phyloP scores from a whole-genome alignment of 2,888 invertebrate genomes.

The Sclerodermus sp. region DNA sequence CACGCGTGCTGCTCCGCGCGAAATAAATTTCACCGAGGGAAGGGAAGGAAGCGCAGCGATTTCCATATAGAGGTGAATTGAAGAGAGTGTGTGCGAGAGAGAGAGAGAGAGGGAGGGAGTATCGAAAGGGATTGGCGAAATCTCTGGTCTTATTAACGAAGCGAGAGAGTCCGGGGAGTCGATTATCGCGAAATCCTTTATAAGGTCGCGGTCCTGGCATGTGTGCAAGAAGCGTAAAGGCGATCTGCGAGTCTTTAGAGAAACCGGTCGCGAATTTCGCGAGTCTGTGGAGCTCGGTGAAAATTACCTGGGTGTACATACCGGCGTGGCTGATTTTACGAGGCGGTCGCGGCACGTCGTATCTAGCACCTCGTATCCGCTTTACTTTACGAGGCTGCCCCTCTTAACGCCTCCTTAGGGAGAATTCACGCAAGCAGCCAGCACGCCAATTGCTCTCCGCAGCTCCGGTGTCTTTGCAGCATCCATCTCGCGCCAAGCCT shows the following conservation, averaged over 20 bases:
- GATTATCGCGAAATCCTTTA: too few species aligned
- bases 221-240: neutral
- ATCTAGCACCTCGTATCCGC: constrained; percentile 34
- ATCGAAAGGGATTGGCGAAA: neutral
- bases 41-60: too few species aligned
- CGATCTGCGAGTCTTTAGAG: neutral
- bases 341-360: constrained; percentile 25
- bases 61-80: too few species aligned
- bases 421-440: constrained; percentile 8
- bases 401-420: constrained; percentile 37
- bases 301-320: constrained; percentile 1
- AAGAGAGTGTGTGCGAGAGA: too few species aligned
- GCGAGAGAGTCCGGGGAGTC: neutral
- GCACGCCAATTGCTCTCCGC: neutral
- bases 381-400: constrained; percentile 35
- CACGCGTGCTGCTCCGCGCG: too few species aligned
- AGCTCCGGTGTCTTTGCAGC: too few species aligned
- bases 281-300: neutral
- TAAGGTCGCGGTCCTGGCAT: too few species aligned
- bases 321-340: constrained; percentile 37
- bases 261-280: constrained; percentile 23
- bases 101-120: constrained; percentile 3
- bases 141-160: too few species aligned
- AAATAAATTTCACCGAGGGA: too few species aligned
- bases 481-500: too few species aligned